Conservation (phyloP, 2,888 invertebrate genomes). For the Strigamia transsilvanica region DNA sequence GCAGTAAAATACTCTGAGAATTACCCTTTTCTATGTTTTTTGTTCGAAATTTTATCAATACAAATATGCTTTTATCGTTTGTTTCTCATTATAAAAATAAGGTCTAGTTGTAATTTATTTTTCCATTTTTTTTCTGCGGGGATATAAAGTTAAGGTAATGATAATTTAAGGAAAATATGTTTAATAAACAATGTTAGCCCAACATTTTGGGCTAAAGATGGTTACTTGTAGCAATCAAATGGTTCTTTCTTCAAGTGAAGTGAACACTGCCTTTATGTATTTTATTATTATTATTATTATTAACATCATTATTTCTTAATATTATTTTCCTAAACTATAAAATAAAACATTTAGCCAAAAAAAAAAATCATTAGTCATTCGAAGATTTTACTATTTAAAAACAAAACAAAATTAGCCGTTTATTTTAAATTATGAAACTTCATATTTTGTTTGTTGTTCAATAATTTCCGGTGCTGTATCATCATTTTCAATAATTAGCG, state of each 20-base stretch:
- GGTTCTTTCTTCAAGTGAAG: not conserved
- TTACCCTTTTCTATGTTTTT: not conserved
- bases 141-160: not conserved
- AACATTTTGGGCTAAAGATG: not conserved
- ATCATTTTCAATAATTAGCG: not conserved
- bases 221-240: not conserved
- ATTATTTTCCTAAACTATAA: not conserved
- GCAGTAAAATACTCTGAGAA: slow-evolving; percentile 20
- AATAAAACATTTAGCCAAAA: no score
- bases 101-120: not conserved
- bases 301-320: not conserved
- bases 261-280: slow-evolving; percentile 15
- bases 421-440: not conserved
- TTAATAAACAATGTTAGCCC: not conserved
- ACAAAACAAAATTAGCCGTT: no score
- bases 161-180: not conserved
- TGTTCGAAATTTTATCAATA: not conserved
- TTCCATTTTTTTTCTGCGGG: not conserved
- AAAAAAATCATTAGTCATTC: no score
- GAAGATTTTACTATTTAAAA: no score
- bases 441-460: not conserved
- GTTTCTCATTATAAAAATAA: not conserved
- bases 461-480: not conserved
- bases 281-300: no score
- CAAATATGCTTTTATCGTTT: not conserved